These are phyloP conservation scores for Esox masquinongy DNA, from an alignment of 2,797 vertebrate species.

Conservation along the genomic window DNA sequence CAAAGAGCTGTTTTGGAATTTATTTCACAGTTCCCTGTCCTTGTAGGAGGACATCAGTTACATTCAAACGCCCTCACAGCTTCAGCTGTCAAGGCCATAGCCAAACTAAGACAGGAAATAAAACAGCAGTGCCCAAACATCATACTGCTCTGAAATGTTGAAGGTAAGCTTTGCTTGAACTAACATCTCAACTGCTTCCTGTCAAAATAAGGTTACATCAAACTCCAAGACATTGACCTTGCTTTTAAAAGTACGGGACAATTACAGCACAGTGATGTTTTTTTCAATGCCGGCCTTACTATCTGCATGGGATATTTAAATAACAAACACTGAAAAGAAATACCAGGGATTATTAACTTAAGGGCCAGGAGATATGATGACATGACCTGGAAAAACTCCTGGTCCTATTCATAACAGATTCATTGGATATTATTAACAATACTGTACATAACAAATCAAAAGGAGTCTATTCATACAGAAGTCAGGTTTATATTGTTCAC, in stretches of 20 bases:
- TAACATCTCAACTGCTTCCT: neutral
- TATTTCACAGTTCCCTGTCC: conserved; percentile 63
- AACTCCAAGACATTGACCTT: neutral
- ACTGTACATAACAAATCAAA: neutral
- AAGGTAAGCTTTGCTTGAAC: neutral
- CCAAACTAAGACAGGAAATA: conserved; percentile 9
- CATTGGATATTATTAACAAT: neutral
- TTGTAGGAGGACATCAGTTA: conserved; percentile 38
- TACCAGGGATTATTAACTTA: neutral
- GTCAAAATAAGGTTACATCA: neutral
- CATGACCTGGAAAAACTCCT: neutral
- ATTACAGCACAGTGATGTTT: neutral
- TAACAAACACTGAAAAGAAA: neutral
- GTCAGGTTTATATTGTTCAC: neutral
- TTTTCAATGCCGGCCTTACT: neutral
- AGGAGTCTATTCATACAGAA: neutral
- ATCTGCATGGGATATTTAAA: neutral
- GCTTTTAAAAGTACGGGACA: neutral
- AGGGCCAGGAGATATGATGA: neutral
- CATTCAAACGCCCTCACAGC: conserved; percentile 30
- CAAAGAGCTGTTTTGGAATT: conserved; percentile 23
- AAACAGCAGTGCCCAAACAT: neutral
- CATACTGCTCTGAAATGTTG: neutral
- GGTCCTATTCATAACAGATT: neutral
- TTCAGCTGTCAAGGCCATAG: conserved; percentile 47